Percentiles rank a stretch among this genome's conserved stretches.
Evolutionary conservation across 2,113 vertebrate genomes (phyloP).

Genomic region (Pseudorhombus dupliciocellatus): DNA sequence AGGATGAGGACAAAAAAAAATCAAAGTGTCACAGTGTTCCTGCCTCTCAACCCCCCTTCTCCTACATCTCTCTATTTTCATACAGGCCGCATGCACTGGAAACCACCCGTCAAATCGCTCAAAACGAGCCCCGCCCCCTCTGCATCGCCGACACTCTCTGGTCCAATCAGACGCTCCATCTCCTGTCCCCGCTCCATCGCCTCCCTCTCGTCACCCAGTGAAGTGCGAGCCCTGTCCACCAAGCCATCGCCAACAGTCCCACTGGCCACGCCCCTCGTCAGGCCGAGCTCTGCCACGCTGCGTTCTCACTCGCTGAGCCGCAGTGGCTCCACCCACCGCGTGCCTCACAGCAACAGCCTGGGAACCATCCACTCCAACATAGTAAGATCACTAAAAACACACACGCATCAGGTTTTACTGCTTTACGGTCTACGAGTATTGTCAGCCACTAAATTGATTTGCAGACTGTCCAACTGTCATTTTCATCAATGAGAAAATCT

Average conservation of each 20-base stretch:
- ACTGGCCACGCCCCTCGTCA: conserved; percentile 79
- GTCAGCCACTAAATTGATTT: no score
- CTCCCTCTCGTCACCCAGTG: conserved; percentile 82
- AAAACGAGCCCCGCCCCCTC: conserved; percentile 79
- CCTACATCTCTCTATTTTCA: conserved; percentile 28
- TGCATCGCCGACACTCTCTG: conserved; percentile 76
- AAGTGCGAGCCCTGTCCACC: conserved; percentile 81
- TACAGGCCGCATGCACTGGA: conserved; percentile 83
- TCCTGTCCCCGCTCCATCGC: conserved; percentile 97
- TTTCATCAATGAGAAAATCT: no score
- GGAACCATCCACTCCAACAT: conserved; percentile 82
- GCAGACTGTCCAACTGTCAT: no score
- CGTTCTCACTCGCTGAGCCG: conserved; percentile 94
- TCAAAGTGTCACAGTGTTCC: conserved; percentile 41
- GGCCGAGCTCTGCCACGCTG: conserved; percentile 79
- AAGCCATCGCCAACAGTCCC: conserved; percentile 80
- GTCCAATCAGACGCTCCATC: conserved; percentile 91
- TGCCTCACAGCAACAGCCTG: conserved; percentile 83
- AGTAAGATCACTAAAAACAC: conserved; percentile 81
- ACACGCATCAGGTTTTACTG: not conserved
- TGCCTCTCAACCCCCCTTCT: not conserved
- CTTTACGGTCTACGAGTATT: no score
- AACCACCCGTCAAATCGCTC: conserved; percentile 78
- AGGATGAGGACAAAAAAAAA: conserved; percentile 33
- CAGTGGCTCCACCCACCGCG: conserved; percentile 82